These are phyloP conservation scores for Mesitornis unicolor DNA, from an alignment of 2,113 vertebrate species.

Conservation along the genomic window DNA sequence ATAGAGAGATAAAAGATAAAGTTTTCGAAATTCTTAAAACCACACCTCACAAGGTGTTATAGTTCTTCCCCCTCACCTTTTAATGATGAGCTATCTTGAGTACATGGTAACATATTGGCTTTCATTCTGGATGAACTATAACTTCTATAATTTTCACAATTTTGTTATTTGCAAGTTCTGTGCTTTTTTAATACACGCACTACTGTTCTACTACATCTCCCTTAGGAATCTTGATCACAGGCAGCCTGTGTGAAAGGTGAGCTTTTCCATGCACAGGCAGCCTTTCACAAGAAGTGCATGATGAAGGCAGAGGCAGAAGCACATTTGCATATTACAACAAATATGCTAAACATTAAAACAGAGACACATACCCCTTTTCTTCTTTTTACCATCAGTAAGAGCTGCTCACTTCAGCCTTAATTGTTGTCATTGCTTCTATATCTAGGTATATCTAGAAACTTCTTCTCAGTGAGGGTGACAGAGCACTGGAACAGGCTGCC, in stretches of 20 bases:
- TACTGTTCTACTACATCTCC: background rate
- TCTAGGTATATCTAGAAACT: background rate
- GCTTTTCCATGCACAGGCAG: background rate
- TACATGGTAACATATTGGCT: background rate
- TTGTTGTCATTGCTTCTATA: background rate
- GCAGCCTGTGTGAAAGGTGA: background rate
- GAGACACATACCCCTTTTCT: background rate
- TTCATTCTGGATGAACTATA: background rate
- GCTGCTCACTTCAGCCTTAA: background rate
- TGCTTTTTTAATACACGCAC: background rate
- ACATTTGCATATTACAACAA: background rate
- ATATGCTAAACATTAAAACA: background rate
- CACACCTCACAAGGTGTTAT: background rate
- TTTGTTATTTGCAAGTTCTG: background rate
- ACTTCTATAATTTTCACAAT: background rate
- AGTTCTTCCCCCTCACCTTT: background rate
- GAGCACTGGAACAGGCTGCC: too few relatives aligned
- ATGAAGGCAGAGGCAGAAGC: background rate
- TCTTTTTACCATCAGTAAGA: background rate
- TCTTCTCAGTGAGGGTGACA: too few relatives aligned
- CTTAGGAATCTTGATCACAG: background rate
- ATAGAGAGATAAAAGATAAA: background rate
- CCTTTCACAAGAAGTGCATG: background rate
- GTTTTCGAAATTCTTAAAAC: background rate
- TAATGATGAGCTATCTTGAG: background rate